Evolutionary conservation across 1,140 invertebrate species (phyloP).

Genomic region (Holcopasites calliopsidis): DNA sequence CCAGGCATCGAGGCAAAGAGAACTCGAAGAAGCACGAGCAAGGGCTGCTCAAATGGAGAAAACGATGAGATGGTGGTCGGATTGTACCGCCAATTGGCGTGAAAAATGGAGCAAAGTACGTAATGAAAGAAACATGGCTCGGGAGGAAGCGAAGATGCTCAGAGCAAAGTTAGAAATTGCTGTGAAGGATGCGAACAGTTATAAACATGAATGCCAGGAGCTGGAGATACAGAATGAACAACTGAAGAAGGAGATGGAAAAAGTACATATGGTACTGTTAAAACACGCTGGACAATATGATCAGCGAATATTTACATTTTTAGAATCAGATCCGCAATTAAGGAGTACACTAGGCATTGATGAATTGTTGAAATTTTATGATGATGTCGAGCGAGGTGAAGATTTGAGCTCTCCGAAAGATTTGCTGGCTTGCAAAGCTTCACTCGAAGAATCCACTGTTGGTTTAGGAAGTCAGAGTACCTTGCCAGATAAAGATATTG

Average conservation of each 20-base stretch:
- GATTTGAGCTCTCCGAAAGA: conserved; percentile 56
- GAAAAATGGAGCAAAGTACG: conserved; percentile 98
- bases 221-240: conserved; percentile 90
- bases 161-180: conserved; percentile 89
- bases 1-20: conserved; percentile 86
- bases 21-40: conserved; percentile 94
- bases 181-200: conserved; percentile 87
- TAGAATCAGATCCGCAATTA: conserved; percentile 75
- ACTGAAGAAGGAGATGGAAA: conserved; percentile 89
- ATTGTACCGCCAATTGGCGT: conserved; percentile 94
- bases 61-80: conserved; percentile 99
- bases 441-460: conserved; percentile 48
- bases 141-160: conserved; percentile 92
- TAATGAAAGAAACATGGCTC: conserved; percentile 91
- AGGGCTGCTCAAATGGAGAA: conserved; percentile 98
- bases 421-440: conserved; percentile 54
- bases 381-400: conserved; percentile 65
- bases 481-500: conserved; percentile 80
- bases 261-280: conserved; percentile 84
- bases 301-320: conserved; percentile 72
- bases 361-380: conserved; percentile 74
- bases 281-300: conserved; percentile 86
- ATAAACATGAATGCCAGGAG: conserved; percentile 90
- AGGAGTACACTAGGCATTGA: conserved; percentile 72
- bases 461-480: conserved; percentile 45